Conservation (phyloP, 2,113 vertebrate genomes). For the Heterocephalus glaber region DNA sequence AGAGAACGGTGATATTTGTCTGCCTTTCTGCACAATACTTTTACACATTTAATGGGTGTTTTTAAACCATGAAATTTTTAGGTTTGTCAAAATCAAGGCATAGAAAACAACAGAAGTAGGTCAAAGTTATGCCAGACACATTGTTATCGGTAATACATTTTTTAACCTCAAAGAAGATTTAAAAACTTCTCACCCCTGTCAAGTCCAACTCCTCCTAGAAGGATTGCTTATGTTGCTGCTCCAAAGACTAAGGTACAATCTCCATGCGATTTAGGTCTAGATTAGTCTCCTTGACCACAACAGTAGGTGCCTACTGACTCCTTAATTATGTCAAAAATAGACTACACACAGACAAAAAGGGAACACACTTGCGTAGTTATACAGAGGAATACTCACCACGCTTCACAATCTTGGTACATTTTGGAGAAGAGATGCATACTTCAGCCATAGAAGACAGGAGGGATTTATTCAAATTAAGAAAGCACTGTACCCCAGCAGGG, state of each 20-base stretch:
- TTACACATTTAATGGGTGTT: neutral
- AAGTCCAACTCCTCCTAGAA: neutral
- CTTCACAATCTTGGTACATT: neutral
- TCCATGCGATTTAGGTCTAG: neutral
- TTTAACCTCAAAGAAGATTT: neutral
- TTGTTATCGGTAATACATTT: neutral
- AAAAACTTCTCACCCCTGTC: neutral
- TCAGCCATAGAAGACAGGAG: neutral
- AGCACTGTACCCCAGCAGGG: neutral
- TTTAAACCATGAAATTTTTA: neutral
- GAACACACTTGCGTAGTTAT: neutral
- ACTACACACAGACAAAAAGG: neutral
- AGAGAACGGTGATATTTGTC: neutral
- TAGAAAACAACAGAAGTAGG: neutral
- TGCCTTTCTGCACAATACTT: neutral
- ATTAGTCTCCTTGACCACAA: neutral
- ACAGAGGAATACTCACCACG: neutral
- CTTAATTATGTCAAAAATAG: neutral
- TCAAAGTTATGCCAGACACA: neutral
- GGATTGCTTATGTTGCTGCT: neutral
- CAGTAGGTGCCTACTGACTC: neutral
- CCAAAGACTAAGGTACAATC: neutral
- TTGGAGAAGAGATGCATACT: neutral
- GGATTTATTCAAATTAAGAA: neutral
- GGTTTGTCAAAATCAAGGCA: neutral